Evolutionary conservation across 2,113 vertebrate genomes (phyloP).

Genomic region (Cyanistes caeruleus): DNA sequence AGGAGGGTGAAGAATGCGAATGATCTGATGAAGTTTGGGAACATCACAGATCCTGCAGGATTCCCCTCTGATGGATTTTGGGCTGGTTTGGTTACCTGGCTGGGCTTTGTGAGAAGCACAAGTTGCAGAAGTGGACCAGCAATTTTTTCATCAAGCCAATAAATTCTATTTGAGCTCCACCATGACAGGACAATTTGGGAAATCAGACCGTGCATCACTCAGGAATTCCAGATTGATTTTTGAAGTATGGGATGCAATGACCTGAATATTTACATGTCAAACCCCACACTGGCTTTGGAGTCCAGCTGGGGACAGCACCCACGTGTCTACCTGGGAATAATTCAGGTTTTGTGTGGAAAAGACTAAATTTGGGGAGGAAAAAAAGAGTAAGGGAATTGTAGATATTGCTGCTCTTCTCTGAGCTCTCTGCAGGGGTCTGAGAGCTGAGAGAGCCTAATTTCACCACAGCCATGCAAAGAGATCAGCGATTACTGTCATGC

Average conservation of each 20-base stretch:
- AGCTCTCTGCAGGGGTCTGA: not conserved
- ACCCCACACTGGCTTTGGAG: accelerated
- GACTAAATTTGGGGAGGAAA: not conserved
- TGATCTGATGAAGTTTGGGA: accelerated
- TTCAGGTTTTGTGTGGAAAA: not conserved
- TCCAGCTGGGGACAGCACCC: not conserved
- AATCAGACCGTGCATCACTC: not conserved
- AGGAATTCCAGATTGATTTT: not conserved
- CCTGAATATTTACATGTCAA: not conserved
- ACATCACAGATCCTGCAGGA: not conserved
- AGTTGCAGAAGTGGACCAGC: not conserved
- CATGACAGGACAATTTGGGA: not conserved
- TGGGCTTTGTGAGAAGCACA: not conserved
- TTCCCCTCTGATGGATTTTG: not conserved
- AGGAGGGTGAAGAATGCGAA: not conserved
- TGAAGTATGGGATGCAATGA: not conserved
- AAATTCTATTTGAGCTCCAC: not conserved
- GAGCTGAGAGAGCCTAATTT: not conserved
- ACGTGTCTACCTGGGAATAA: not conserved
- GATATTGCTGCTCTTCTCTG: not conserved
- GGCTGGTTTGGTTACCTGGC: not conserved
- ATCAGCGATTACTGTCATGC: not conserved
- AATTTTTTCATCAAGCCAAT: not conserved
- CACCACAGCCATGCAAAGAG: not conserved
- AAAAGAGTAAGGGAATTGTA: not conserved